Evolutionary conservation across 2,113 vertebrate genomes (phyloP), one percentile per base, ranked within the genome.

Genomic region (Oophaga pumilio): DNA sequence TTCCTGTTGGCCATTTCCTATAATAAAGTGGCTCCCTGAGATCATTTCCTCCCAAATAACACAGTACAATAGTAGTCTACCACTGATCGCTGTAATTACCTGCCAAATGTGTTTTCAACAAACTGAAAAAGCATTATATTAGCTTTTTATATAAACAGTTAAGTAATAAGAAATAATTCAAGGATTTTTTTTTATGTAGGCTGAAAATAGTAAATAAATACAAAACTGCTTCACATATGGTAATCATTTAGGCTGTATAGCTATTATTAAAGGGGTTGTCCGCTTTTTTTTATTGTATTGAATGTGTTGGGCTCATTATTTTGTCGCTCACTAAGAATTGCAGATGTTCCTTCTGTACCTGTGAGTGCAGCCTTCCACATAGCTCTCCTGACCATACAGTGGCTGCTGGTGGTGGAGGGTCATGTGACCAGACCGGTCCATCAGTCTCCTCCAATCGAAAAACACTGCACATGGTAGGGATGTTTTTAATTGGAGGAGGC

Each of bases 1-100:
- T 89, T 90, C 88, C 84, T 83, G 4, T 86, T 87, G 66, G 74
- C 59, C 68, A 18, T 53, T 89, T 90, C 90, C 91, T 90, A 66
- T 73, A 78, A 74, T 87, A 14, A 89, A 86, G 53, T 64, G 77
- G 53, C 66, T 6, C 50, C 2, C 0, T 6, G 18, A 76, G 26
- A 88, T 91, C 33, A 62, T 89, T 91, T 90, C 85, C 88, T 89
- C 20, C 15, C 78, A 52, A 56, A 85, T 64, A 69, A 86, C 62
- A 4, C 8, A 5, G 64, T 73, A 22, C 69, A 88, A 14, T 73
- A 82, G 50, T 57, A 71, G 26, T 56, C 82, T 71, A 71, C 50
- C 50, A 50, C 50, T 2, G 0, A 28, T 71, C 69, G 18, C 26
- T 7, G 1, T 28, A 69, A 28, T 69, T 22, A 68, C 15, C n/a